phyloP scores from a whole-genome alignment of 1,140 invertebrate genomes.

The Leptoteleia sp. region DNA sequence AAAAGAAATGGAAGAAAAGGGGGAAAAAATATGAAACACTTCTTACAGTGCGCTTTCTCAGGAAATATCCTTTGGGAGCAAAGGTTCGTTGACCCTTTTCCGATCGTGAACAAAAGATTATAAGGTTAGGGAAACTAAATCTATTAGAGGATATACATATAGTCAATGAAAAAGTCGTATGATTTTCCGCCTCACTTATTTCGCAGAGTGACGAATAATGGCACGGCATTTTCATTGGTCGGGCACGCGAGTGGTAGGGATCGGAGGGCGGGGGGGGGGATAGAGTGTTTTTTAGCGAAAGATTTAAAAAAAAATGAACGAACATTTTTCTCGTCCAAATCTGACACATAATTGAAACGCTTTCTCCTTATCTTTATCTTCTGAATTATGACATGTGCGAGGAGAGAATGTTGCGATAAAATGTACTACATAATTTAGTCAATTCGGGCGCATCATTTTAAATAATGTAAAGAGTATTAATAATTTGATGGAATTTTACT shows the following conservation, averaged over 20 bases:
- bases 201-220: constrained; percentile 51
- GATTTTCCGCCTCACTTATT: constrained; percentile 57
- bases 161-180: constrained; percentile 55
- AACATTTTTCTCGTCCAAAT: constrained; percentile 26
- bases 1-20: constrained; percentile 37
- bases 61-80: constrained; percentile 33
- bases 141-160: constrained; percentile 52
- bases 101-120: constrained; percentile 52
- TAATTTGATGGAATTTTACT: no score
- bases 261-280: no score
- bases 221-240: constrained; percentile 46
- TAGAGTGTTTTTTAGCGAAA: constrained; percentile 28
- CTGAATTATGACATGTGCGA: no score
- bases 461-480: no score
- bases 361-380: no score
- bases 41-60: not conserved
- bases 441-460: no score
- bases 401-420: no score
- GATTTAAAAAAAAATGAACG: constrained; percentile 22
- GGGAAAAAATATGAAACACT: no score
- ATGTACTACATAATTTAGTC: no score
- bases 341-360: constrained; percentile 48
- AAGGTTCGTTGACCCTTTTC: constrained; percentile 41
- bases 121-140: constrained; percentile 54
- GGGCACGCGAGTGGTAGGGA: constrained; percentile 30